Conservation (phyloP, 2,888 invertebrate species). For the Drosophila kambysellisi region DNA sequence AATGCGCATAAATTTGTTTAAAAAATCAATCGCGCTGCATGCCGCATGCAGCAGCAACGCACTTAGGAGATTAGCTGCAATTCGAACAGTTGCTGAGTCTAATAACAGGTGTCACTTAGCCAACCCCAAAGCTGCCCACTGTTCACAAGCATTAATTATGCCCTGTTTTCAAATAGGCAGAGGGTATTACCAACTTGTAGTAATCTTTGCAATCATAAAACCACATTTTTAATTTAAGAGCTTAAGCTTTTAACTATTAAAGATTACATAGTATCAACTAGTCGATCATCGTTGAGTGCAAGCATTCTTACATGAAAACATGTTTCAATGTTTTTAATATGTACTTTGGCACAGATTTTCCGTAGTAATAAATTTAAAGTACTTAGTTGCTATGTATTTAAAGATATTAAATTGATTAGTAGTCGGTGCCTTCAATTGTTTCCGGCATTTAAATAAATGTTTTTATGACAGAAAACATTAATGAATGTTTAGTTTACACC, state of each 20-base stretch:
- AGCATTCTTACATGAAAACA: neutral
- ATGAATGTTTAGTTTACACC: conserved; percentile 38
- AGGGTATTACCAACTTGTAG: conserved; percentile 10
- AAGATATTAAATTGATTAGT: conserved; percentile 61
- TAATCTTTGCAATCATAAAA: neutral
- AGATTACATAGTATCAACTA: conserved; percentile 13
- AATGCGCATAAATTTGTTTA: conserved; percentile 52
- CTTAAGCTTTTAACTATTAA: neutral
- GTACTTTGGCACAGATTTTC: conserved; percentile 26
- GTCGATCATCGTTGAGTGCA: neutral
- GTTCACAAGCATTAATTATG: conserved; percentile 30
- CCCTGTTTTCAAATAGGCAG: neutral
- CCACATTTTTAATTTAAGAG: neutral
- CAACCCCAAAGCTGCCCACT: conserved; percentile 72
- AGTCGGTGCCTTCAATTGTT: conserved; percentile 56
- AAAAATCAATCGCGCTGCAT: conserved; percentile 35
- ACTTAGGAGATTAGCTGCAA: conserved; percentile 68
- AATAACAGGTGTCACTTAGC: conserved; percentile 79
- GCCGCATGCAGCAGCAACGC: conserved; percentile 58
- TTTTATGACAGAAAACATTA: conserved; percentile 11
- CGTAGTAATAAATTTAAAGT: conserved; percentile 63
- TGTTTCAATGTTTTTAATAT: conserved; percentile 1
- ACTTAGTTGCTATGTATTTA: conserved; percentile 56
- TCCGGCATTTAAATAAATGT: conserved; percentile 50
- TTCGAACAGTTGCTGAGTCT: conserved; percentile 67